phyloP scores from a whole-genome alignment of 2,888 invertebrate species.

The Mystacides longicornis region DNA sequence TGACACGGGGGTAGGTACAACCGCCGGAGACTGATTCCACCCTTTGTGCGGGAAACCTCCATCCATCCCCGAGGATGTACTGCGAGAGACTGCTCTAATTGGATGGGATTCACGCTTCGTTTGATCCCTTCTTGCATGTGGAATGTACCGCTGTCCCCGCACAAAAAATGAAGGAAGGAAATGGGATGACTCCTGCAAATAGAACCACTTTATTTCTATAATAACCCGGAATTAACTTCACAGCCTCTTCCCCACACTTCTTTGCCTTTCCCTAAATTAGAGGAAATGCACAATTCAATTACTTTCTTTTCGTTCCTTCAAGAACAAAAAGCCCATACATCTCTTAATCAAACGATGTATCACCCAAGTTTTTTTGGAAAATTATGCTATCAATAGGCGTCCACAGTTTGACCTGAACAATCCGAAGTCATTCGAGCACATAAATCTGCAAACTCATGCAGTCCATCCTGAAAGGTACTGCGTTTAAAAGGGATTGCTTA shows the following conservation, averaged over 20 bases:
- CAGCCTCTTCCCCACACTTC: neutral
- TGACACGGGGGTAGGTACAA: neutral
- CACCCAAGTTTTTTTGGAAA: no score
- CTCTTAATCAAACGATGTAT: no score
- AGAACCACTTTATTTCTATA: neutral
- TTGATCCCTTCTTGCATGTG: slow-evolving; percentile 4
- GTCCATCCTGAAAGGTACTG: no score
- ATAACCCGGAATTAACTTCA: neutral
- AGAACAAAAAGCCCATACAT: no score
- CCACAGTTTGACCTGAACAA: no score
- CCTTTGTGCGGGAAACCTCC: neutral
- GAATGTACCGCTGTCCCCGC: neutral
- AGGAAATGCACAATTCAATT: no score
- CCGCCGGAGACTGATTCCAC: neutral
- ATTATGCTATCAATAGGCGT: no score
- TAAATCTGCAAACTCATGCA: no score
- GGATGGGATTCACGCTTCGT: slow-evolving; percentile 11
- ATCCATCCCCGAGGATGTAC: neutral
- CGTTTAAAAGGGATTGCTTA: no score
- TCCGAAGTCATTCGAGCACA: no score
- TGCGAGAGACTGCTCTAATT: slow-evolving; percentile 6
- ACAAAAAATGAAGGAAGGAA: neutral
- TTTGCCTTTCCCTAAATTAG: no score
- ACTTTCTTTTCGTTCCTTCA: no score
- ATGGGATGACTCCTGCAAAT: neutral